Base-by-base conservation (phyloP, 2,797 vertebrate genomes). In the Hipposideros larvatus region DNA sequence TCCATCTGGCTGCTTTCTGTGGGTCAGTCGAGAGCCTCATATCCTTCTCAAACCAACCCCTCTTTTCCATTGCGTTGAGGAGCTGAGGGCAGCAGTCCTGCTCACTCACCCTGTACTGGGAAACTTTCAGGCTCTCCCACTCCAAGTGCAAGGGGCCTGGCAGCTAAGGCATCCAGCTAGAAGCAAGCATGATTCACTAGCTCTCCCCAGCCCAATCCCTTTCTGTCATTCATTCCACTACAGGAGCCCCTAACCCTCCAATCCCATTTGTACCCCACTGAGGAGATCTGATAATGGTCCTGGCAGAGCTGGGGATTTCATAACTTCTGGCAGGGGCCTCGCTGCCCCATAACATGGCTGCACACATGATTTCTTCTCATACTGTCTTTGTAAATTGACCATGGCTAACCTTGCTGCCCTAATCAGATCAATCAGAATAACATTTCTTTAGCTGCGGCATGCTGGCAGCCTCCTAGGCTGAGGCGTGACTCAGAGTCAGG, bases 371-470 rank as follows among this genome's bases (percentile, higher is more conserved):
- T 97, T 97, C 96, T 96, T 84, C 97, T 96, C 95, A 95, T 93
- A 96, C 96, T 95, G 96, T 98, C 96, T 97, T 90, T 96, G 96
- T 96, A 97, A 97, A 98, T 97, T 97, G 96, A 97, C 97, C 97
- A 91, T 97, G 90, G 94, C 96, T 98, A 97, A 97, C 97, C 97
- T 96, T 96, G 86, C 95, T 87, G 96, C 95, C 96, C 97, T 97
- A 95, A 97, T 97, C 95, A 94, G 94, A 97, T 98, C 97, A 97
- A 96, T 97, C 97, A 97, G 97, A 97, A 91, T 96, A 97, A 97
- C 91, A 93, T 96, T 96, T 94, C 97, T 96, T 85, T 96, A 97
- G 91, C 94, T 94, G 91, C 74, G 71, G 79, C 85, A 71, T 0
- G 18, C 88, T 95, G 97, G 96, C 97, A 94, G 94, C 93, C 94